Evolutionary conservation across 1,140 invertebrate genomes (phyloP).

Genomic region (Ruditapes philippinarum): DNA sequence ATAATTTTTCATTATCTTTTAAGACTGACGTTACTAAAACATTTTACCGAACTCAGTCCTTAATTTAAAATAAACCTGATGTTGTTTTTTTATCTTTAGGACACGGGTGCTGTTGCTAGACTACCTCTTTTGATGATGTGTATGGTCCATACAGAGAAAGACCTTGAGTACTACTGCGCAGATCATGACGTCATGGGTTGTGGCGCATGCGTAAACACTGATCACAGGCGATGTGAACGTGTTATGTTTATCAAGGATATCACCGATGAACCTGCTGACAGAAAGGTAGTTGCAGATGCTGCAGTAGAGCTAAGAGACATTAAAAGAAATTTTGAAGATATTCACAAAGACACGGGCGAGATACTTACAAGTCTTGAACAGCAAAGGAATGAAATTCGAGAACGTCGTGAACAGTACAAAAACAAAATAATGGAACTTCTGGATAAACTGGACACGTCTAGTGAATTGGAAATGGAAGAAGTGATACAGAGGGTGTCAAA

Average conservation of each 20-base stretch:
- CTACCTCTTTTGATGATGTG: constrained; percentile 65
- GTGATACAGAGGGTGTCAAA: constrained; percentile 53
- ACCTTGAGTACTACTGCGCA: constrained; percentile 57
- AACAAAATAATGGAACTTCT: constrained; percentile 46
- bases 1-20: no score
- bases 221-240: constrained; percentile 56
- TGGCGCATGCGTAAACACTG: constrained; percentile 60
- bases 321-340: constrained; percentile 60
- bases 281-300: constrained; percentile 54
- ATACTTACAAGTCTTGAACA: constrained; percentile 45
- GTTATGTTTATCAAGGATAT: constrained; percentile 67
- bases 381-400: constrained; percentile 54
- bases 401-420: constrained; percentile 48
- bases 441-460: constrained; percentile 51
- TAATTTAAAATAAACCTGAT: no score
- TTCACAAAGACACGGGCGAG: constrained; percentile 62
- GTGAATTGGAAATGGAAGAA: constrained; percentile 59
- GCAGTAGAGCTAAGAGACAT: constrained; percentile 58
- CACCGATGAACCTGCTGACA: constrained; percentile 57
- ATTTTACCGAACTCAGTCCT: no score
- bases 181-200: constrained; percentile 67
- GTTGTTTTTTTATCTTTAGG: constrained; percentile 6
- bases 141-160: constrained; percentile 57
- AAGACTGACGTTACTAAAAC: no score
- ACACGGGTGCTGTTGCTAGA: constrained; percentile 53